Base-by-base conservation (phyloP, 2,888 invertebrate genomes). In the Chorisops tibialis region DNA sequence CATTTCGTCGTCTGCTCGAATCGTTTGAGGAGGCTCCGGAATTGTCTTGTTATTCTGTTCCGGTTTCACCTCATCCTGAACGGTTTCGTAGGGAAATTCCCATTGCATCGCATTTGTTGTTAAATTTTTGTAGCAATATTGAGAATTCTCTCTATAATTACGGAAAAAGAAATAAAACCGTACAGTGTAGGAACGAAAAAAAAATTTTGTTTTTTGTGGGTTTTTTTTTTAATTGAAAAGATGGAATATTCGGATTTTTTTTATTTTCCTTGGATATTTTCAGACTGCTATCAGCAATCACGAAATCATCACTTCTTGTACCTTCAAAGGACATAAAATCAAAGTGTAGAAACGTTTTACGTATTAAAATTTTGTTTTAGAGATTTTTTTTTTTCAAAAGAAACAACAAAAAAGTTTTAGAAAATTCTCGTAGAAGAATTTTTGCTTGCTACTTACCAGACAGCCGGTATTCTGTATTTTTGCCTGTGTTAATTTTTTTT, bases 51-150 rank as follows among this genome's bases (percentile, higher is more conserved):
- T 1, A 30, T 30, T 30, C 30, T 7, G 30, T n/a, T n/a, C n/a
- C n/a, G n/a, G 50, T 5, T 47, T 11, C 22, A 50, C 35, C 24
- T 48, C 12, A 30, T 78, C 75, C 18, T 74, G 24, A 12, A 2
- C 16, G 66, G 80, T 80, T 5, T 76, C 73, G 62, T 80, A 79
- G 2, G 85, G 85, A 73, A 82, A 87, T 67, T 85, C 85, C 87
- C 86, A 86, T 72, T 85, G 85, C 51, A 83, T 81, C 65, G 81
- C 81, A 37, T 83, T 84, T 22, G 81, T 83, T 65, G 74, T 72
- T 65, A 79, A 73, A 74, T 87, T 84, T 72, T 81, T 81, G 79
- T 87, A 87, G 80, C 81, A 86, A 79, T 87, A 87, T 68, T 85
- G 81, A 77, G 85, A 85, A 80, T 83, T 82, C 70, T 80, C 79